phyloP scores from a whole-genome alignment of 1,140 invertebrate genomes.

The Maniola jurtina region DNA sequence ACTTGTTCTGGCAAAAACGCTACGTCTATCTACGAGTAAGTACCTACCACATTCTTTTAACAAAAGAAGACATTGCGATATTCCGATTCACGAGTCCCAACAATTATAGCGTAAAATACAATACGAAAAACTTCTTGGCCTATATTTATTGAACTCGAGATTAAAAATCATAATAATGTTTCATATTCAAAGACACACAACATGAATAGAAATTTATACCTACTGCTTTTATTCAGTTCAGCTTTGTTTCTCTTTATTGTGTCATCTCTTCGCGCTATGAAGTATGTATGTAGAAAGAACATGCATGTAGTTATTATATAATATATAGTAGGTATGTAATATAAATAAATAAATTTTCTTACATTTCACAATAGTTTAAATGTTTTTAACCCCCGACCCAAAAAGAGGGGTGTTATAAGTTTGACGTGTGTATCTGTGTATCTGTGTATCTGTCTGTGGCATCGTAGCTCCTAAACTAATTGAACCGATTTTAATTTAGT shows the following conservation, averaged over 20 bases:
- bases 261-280: background rate
- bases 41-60: constrained; percentile 24
- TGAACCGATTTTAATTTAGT: too few relatives aligned
- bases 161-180: constrained; percentile 31
- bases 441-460: too few relatives aligned
- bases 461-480: too few relatives aligned
- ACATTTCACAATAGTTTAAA: too few relatives aligned
- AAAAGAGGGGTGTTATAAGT: too few relatives aligned
- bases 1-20: constrained; percentile 20
- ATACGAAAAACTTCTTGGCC: constrained; percentile 37
- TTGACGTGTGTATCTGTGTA: too few relatives aligned
- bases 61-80: constrained; percentile 33
- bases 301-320: too few relatives aligned
- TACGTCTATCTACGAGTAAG: constrained; percentile 21
- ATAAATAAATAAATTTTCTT: too few relatives aligned
- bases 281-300: background rate
- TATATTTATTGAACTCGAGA: constrained; percentile 39
- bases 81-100: constrained; percentile 32
- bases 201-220: constrained; percentile 14
- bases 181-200: constrained; percentile 25
- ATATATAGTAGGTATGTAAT: too few relatives aligned
- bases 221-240: constrained; percentile 8
- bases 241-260: constrained; percentile 4
- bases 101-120: constrained; percentile 31
- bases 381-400: too few relatives aligned